A percentile compares a stretch with the other conserved stretches of the same genome.
phyloP scores from a whole-genome alignment of 2,797 vertebrate genomes.

The Megalops cyprinoides region DNA sequence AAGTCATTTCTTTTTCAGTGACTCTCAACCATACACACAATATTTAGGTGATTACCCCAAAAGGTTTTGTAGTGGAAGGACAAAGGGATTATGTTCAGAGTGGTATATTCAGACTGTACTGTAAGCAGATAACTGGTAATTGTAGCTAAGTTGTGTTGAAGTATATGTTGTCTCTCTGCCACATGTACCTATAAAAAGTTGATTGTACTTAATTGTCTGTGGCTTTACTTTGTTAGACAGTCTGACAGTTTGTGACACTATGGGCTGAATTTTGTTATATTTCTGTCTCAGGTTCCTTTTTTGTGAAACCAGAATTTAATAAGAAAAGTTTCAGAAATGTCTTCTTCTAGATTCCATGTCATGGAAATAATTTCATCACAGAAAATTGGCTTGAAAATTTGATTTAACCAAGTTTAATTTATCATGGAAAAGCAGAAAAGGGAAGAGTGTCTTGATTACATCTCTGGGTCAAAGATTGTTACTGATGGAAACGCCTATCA shows the following conservation, averaged over 20 bases:
- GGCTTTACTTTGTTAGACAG: slow-evolving; percentile 55
- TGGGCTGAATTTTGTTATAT: slow-evolving; percentile 50
- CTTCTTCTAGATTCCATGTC: slow-evolving; percentile 30
- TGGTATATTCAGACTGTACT: slow-evolving; percentile 47
- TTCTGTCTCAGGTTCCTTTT: slow-evolving; percentile 54
- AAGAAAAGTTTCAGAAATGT: slow-evolving; percentile 41
- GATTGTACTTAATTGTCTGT: slow-evolving; percentile 63
- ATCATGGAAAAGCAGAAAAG: too few species aligned
- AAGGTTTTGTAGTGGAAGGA: slow-evolving; percentile 31
- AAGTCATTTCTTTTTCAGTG: background rate
- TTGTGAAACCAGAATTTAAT: slow-evolving; percentile 47
- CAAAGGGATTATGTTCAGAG: slow-evolving; percentile 56
- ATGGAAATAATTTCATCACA: too few species aligned
- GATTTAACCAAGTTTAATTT: too few species aligned
- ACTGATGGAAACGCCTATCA: too few species aligned
- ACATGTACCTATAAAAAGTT: slow-evolving; percentile 60
- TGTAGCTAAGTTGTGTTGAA: slow-evolving; percentile 56
- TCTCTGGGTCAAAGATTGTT: too few species aligned
- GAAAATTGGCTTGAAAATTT: too few species aligned
- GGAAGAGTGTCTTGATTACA: too few species aligned
- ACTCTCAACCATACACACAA: background rate
- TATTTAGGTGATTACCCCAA: background rate
- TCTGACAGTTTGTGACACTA: slow-evolving; percentile 50
- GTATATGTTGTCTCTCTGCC: slow-evolving; percentile 62
- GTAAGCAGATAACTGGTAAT: slow-evolving; percentile 57